Conservation (phyloP, 2,113 vertebrate species). For the Campylorhamphus procurvoides region DNA sequence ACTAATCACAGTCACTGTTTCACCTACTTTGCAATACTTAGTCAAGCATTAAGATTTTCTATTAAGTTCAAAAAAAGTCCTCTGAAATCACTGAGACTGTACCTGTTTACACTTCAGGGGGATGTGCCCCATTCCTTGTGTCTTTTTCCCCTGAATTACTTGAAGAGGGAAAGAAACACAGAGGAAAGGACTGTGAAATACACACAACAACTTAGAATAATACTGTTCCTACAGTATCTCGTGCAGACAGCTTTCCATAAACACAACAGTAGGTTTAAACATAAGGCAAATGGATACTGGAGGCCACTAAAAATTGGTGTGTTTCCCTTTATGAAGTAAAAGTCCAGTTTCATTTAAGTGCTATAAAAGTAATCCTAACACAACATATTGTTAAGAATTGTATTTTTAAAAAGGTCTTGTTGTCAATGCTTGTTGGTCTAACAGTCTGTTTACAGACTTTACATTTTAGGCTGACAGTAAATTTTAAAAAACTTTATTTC, state of each 20-base stretch:
- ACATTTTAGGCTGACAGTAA: background rate
- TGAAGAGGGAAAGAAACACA: background rate
- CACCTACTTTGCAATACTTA: background rate
- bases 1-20: background rate
- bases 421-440: background rate
- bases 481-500: background rate
- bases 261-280: background rate
- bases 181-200: background rate
- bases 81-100: background rate
- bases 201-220: background rate
- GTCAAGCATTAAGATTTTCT: background rate
- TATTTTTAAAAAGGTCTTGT: background rate
- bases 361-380: background rate
- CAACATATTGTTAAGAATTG: background rate
- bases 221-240: background rate
- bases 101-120: background rate
- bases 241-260: background rate
- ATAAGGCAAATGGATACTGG: conserved; percentile 37
- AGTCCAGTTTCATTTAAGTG: conserved; percentile 10
- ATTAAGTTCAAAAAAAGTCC: background rate
- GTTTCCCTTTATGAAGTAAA: background rate
- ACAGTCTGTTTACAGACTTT: background rate
- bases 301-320: background rate
- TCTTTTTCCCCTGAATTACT: background rate
- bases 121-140: background rate